Base-by-base conservation (phyloP, 2,113 vertebrate species). In the Mungos mungo region DNA sequence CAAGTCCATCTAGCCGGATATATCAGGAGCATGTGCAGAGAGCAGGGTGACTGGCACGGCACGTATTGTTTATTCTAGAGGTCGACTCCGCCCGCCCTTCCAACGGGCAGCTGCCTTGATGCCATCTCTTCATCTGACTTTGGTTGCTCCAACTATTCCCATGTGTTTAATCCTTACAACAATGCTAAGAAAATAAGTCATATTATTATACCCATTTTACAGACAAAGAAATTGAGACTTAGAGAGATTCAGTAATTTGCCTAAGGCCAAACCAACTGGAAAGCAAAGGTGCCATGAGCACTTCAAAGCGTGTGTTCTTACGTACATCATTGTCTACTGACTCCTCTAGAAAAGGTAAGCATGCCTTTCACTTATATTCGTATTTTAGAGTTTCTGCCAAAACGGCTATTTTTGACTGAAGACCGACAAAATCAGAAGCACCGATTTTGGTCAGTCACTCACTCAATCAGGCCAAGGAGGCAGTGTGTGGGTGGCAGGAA, bases 151-250 rank as follows among this genome's bases (percentile, higher is more conserved):
- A 92, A 23, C 5, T 60, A n/a, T 77, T 96, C n/a, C n/a, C 2
- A 18, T 23, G 7, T 21, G 80, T 82, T 90, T 80, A 77, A 35
- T 80, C 25, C 14, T 93, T 27, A n/a, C 21, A 57, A 27, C 7
- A 47, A 57, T 71, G 83, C 63, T 72, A 92, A 96, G 27, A 90
- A 82, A 97, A 90, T 7, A 71, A n/a, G 18, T 74, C 23, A 35
- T 63, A 45, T 72, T 47, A 54, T 84, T 60, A 83, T 4, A 19
- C 7, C 21, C 91, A 35, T 81, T 88, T 88, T 93, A 84, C 11
- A 96, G 81, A 65, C 38, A 33, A 96, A 74, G 60, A 93, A 47
- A 82, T 12, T 72, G 41, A 84, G 27, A 8, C 5, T 57, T 76
- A 27, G 50, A 83, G 45, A 79, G 14, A 84, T 93, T 68, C 93